phyloP scores from a whole-genome alignment of 2,113 vertebrate species.

The human (Homo sapiens) region GRCh38 chr9:17437501-17438000 shows the following conservation, averaged over 20 bases:
- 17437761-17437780: neutral
- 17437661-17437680: slow-evolving; percentile 26
- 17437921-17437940: neutral
- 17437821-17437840: accelerated
- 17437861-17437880: neutral
- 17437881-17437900: slow-evolving; percentile 4
- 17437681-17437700: neutral
- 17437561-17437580: neutral
- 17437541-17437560: slow-evolving; percentile 47
- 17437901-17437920: slow-evolving; percentile 53
- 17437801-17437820: neutral
- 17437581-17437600: slow-evolving; percentile 22
- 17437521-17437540: neutral
- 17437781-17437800: neutral
- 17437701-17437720: neutral
- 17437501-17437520: slow-evolving; percentile 44
- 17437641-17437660: slow-evolving; percentile 37
- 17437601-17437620: slow-evolving; percentile 55
- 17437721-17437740: slow-evolving; percentile 10
- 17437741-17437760: neutral
- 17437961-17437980: neutral
- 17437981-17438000: slow-evolving; percentile 12
- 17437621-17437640: slow-evolving; percentile 30
- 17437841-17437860: neutral
- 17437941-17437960: neutral